These are phyloP conservation scores for Leptinotarsa rubiginosa DNA, from an alignment of 2,888 invertebrate genomes.

Conservation along the genomic window DNA sequence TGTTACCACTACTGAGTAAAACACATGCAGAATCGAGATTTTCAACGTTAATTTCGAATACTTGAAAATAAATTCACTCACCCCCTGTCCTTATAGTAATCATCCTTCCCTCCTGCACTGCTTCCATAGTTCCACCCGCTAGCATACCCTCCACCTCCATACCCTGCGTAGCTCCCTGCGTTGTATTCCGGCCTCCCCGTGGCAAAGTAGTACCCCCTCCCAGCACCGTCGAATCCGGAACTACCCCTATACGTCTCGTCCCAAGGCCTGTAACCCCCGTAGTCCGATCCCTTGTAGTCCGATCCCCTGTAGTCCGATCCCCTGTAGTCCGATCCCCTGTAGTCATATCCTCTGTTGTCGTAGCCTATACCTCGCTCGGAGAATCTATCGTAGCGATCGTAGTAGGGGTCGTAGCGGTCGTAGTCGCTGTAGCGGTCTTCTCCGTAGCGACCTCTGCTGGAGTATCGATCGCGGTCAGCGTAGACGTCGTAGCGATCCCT, in stretches of 20 bases:
- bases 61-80: conserved; percentile 27
- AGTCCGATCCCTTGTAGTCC: conserved; percentile 68
- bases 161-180: conserved; percentile 37
- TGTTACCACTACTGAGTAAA: too few relatives aligned
- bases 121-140: conserved; percentile 55
- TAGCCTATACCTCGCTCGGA: conserved; percentile 56
- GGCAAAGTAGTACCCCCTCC: conserved; percentile 73
- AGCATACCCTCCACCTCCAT: conserved; percentile 50
- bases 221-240: conserved; percentile 74
- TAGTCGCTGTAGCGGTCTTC: conserved; percentile 27
- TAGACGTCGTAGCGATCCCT: conserved; percentile 47
- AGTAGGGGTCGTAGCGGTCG: conserved; percentile 47
- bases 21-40: too few relatives aligned
- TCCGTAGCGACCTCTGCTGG: conserved; percentile 32
- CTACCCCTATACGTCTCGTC: conserved; percentile 73
- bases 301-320: conserved; percentile 66
- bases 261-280: conserved; percentile 68
- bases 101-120: conserved; percentile 48
- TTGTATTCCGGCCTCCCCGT: conserved; percentile 67
- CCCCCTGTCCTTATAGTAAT: conserved; percentile 46
- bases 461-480: conserved; percentile 35
- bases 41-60: neutral
- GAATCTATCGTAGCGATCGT: conserved; percentile 52
- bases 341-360: conserved; percentile 64
- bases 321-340: conserved; percentile 66